phyloP scores from a whole-genome alignment of 2,113 vertebrate species.

The Phyllostomus discolor region DNA sequence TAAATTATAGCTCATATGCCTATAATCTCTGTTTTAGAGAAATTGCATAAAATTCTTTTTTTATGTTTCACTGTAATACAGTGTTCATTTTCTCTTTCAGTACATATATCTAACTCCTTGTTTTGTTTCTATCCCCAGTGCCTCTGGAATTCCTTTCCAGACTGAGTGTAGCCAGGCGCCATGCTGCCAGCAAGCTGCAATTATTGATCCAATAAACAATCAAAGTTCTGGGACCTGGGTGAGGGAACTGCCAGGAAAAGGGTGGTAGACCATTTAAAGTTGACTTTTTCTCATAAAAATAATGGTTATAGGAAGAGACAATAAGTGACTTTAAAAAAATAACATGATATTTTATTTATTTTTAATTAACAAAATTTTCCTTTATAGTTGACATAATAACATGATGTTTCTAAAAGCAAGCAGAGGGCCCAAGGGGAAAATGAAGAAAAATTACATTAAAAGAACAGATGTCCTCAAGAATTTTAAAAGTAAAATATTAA shows the following conservation, averaged over 20 bases:
- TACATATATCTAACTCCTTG: not conserved
- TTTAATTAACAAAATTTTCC: not conserved
- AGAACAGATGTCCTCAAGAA: not conserved
- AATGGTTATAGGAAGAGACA: not conserved
- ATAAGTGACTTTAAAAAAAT: not conserved
- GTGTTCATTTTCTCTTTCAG: not conserved
- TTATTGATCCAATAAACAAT: not conserved
- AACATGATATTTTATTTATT: not conserved
- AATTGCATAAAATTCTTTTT: not conserved
- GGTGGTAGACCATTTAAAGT: not conserved
- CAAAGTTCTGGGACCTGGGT: not conserved
- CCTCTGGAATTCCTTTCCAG: not conserved
- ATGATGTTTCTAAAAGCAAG: not conserved
- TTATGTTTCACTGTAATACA: not conserved
- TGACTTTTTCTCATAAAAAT: not conserved
- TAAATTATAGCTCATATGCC: not conserved
- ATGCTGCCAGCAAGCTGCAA: not conserved
- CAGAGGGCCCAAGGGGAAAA: not conserved
- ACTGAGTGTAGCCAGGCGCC: not conserved
- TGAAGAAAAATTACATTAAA: slow-evolving; percentile 11
- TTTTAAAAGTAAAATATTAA: not conserved
- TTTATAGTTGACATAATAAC: not conserved
- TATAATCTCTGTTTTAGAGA: slow-evolving; percentile 6
- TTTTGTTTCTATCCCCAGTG: not conserved
- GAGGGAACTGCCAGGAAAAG: not conserved